Evolutionary conservation across 2,797 vertebrate species (phyloP), one percentile per base, ranked within the genome.

Genomic region (Alexandromys oeconomus): DNA sequence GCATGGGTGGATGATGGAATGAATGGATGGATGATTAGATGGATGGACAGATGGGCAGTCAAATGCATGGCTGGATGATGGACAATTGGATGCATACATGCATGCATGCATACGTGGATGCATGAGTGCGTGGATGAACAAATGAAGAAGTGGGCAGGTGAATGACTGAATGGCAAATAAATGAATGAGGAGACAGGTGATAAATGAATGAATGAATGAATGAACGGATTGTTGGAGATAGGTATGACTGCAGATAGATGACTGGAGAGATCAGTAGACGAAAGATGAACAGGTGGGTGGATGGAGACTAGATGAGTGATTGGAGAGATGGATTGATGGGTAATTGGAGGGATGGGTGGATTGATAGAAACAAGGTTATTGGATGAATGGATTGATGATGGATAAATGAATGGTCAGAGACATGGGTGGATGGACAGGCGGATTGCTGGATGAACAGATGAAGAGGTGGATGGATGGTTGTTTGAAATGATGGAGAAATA

Each of bases 51-150:
- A 37, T 43, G 21, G 11, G 9, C 14, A 25, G 4, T 11, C 19
- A 8, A 4, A 67, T 10, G 13, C 19, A n/a, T 29, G 2, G 4
- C 4, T 8, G n/a, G 2, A 23, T 54, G 61, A 31, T 3, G 54
- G 54, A 23, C 2, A 15, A 2, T 34, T 27, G 13, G 21, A 54
- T 13, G 6, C 27, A 15, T 57, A 5, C 19, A 7, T 7, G 5
- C 14, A 43, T 5, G 7, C 10, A 37, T 37, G 12, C 5, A 46
- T 65, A 13, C 15, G 3, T 43, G 15, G 1, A 6, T 1, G 37
- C 2, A 51, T 34, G 37, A 19, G 25, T 3, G 17, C 15, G 10
- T 31, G 0, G 1, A 27, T 63, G 31, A 0, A 43, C 10, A 14
- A 31, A 48, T 46, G 10, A 29, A 11, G 11, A 31, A 10, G 4